Base-by-base conservation (phyloP, 2,113 vertebrate genomes). In the Phyllostomus hastatus region DNA sequence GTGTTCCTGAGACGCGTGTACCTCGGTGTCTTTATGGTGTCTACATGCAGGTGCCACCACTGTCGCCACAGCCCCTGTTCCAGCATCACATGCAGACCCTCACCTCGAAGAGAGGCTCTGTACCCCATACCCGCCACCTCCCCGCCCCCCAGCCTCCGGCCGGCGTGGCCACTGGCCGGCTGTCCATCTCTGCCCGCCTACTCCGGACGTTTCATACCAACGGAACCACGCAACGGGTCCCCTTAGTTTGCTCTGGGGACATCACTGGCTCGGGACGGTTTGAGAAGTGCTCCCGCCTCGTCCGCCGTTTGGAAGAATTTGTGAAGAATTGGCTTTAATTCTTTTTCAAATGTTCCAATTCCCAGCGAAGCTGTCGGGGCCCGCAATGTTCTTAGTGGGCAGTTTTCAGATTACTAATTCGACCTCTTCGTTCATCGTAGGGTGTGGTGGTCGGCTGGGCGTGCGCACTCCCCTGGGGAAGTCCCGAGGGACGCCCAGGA, bases 221-320 rank as follows among this genome's bases (percentile, higher is more conserved):
- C 3, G 41, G 70, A 1, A 28, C 10, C 41, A 26, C 4, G 43
- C 2, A 15, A 3, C 2, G 11, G 14, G 38, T 73, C 41, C 0
- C 26, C 70, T 26, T 14, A 16, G 20, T 16, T 26, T 41, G 38
- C 5, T 26, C 12, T 24, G 35, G 41, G 69, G 35, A 38, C 12
- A 14, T 43, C 3, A 26, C 24, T 41, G 70, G 38, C 70, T 43
- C 38, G 20, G 38, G 28, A 73, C 11, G 12, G 43, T 26, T 28
- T 26, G 70, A 4, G 41, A 46, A 9, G 72, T 75, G 6, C 2
- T 43, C 72, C 6, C 12, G 1, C 24, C 11, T 26, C 12, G 2
- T 24, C 35, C 19, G 10, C 35, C 5, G 10, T 38, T 7, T 73
- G 70, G 38, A 26, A 43, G 70, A 26, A 43, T 43, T 73, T 7